phyloP scores from a whole-genome alignment of 2,888 invertebrate genomes.

The Zootermopsis nevadensis region DNA sequence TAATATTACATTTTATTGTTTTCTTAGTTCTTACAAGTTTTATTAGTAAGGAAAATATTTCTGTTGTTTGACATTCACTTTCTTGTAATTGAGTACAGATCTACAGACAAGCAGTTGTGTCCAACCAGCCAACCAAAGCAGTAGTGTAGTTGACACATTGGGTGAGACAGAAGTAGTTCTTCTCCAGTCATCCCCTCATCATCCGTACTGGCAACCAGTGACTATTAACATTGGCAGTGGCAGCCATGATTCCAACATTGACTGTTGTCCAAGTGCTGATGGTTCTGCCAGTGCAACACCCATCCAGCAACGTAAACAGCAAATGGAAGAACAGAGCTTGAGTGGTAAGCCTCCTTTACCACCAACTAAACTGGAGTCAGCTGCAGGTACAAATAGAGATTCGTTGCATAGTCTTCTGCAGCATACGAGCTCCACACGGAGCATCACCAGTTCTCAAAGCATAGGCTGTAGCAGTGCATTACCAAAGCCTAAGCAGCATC shows the following conservation, averaged over 20 bases:
- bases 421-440: constrained; percentile 41
- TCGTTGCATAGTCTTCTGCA: constrained; percentile 42
- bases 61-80: not conserved
- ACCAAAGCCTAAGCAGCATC: constrained; percentile 26
- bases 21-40: not conserved
- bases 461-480: constrained; percentile 9
- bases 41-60: not conserved
- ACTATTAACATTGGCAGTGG: constrained; percentile 30
- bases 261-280: constrained; percentile 43
- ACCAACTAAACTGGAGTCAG: constrained; percentile 26
- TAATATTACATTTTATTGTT: not conserved
- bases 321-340: not conserved
- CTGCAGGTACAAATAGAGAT: constrained; percentile 24
- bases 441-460: constrained; percentile 33
- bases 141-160: constrained; percentile 57
- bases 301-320: constrained; percentile 41
- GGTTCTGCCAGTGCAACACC: constrained; percentile 51
- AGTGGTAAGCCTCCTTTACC: constrained; percentile 44
- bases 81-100: constrained; percentile 7
- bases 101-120: constrained; percentile 57
- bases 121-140: constrained; percentile 60
- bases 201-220: constrained; percentile 65
- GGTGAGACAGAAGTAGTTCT: constrained; percentile 68
- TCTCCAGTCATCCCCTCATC: constrained; percentile 67
- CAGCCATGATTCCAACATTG: constrained; percentile 18